Evolutionary conservation across 2,113 vertebrate genomes (phyloP).

Genomic region (Python bivittatus): DNA sequence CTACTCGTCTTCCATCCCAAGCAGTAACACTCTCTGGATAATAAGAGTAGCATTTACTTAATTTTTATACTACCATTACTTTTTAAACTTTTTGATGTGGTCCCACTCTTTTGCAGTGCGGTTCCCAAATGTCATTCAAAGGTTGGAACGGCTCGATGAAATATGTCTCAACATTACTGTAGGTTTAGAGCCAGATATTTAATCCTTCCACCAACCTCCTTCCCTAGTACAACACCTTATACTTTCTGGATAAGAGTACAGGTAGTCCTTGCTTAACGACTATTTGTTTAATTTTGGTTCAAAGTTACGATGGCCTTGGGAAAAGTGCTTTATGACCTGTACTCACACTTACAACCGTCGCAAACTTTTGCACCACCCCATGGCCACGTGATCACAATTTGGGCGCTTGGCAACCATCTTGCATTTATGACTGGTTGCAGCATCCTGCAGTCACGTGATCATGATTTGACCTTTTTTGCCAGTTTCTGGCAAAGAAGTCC

Average conservation of each 20-base stretch:
- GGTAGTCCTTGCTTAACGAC: background rate
- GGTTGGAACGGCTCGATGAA: background rate
- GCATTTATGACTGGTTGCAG: too few species aligned
- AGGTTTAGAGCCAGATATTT: background rate
- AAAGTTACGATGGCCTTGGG: too few species aligned
- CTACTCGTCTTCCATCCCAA: background rate
- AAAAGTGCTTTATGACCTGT: too few species aligned
- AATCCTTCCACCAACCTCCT: background rate
- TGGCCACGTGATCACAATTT: too few species aligned
- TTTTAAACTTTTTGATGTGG: background rate
- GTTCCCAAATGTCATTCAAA: background rate
- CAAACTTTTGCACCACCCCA: too few species aligned
- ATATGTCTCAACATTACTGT: background rate
- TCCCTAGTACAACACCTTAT: background rate
- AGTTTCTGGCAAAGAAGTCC: too few species aligned
- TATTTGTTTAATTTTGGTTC: too few species aligned
- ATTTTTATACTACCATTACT: background rate
- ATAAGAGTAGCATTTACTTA: background rate
- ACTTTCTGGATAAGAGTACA: background rate
- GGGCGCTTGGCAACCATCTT: too few species aligned
- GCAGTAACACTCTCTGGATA: background rate
- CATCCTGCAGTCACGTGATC: too few species aligned
- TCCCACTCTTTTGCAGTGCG: background rate
- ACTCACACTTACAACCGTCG: too few species aligned
- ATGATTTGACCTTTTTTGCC: too few species aligned